A percentile compares a stretch with the other conserved stretches of the same genome.
Evolutionary conservation across 53 echinoderm and acorn worm genomes (phyloP).

Genomic region (Paracentrotus lividus): DNA sequence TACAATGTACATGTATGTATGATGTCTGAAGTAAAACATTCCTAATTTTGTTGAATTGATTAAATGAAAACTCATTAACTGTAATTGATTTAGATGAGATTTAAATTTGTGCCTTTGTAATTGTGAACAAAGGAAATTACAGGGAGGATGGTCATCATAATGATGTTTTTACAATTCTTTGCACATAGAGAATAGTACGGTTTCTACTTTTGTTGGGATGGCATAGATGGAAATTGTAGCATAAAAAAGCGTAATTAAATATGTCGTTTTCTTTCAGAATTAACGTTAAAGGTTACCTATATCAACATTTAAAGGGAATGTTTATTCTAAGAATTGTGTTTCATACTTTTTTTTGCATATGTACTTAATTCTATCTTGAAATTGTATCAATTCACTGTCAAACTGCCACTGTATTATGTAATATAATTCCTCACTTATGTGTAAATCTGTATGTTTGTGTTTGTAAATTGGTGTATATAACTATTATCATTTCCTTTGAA

Average conservation of each 20-base stretch:
- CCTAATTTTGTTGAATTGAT: background rate
- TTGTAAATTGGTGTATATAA: conserved; percentile 21
- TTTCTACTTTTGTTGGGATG: background rate
- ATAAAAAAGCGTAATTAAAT: background rate
- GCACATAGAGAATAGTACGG: background rate
- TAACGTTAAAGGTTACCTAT: no score
- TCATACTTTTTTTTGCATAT: background rate
- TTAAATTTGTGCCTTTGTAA: conserved; percentile 37
- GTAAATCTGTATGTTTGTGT: conserved; percentile 12
- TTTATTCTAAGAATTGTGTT: background rate
- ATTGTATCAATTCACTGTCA: background rate
- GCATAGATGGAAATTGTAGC: background rate
- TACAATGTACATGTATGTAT: no score
- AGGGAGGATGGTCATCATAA: background rate
- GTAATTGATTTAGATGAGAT: background rate
- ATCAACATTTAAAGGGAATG: no score
- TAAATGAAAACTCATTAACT: background rate
- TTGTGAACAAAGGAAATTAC: background rate
- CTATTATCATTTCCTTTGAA: conserved; percentile 12
- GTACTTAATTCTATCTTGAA: conserved; percentile 13
- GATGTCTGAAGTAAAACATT: background rate
- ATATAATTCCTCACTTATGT: background rate
- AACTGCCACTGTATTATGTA: background rate
- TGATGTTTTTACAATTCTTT: background rate
- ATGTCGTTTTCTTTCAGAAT: background rate